phyloP scores from a whole-genome alignment of 2,888 invertebrate genomes.

The Cylindroiulus punctatus region DNA sequence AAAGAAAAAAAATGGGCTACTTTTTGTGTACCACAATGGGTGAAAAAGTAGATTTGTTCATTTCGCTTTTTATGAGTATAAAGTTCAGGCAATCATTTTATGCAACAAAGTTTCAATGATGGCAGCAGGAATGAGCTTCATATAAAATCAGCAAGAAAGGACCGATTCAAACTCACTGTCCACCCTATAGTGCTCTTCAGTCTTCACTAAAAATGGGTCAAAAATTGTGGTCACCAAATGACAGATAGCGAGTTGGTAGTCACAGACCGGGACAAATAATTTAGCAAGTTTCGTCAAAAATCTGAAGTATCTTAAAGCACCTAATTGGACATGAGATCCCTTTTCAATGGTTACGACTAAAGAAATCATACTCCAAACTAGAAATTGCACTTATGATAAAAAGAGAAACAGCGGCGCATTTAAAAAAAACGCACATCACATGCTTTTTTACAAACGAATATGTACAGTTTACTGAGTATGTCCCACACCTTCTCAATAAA shows the following conservation, averaged over 20 bases:
- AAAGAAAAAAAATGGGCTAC: too few species aligned
- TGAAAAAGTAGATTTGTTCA: not conserved
- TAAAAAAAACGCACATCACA: not conserved
- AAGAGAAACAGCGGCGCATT: not conserved
- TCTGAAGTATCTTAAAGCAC: not conserved
- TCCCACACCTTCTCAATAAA: not conserved
- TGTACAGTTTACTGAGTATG: constrained; percentile 2
- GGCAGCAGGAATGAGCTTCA: not conserved
- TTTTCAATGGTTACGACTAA: not conserved
- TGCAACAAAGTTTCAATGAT: not conserved
- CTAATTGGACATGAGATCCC: not conserved
- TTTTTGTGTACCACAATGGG: not conserved
- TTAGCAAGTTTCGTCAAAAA: too few species aligned
- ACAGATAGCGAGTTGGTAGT: too few species aligned
- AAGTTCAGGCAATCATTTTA: not conserved
- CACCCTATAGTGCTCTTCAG: too few species aligned
- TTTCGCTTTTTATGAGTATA: not conserved
- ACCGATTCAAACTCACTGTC: too few species aligned
- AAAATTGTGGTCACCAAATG: too few species aligned
- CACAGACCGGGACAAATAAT: too few species aligned
- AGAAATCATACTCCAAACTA: not conserved
- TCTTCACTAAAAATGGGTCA: too few species aligned
- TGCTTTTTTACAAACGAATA: not conserved
- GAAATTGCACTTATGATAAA: constrained; percentile 9
- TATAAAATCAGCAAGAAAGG: not conserved